A percentile compares a stretch with the other conserved stretches of the same genome.
Evolutionary conservation across 2,797 vertebrate genomes (phyloP).

Genomic region (Lagorchestes hirsutus): DNA sequence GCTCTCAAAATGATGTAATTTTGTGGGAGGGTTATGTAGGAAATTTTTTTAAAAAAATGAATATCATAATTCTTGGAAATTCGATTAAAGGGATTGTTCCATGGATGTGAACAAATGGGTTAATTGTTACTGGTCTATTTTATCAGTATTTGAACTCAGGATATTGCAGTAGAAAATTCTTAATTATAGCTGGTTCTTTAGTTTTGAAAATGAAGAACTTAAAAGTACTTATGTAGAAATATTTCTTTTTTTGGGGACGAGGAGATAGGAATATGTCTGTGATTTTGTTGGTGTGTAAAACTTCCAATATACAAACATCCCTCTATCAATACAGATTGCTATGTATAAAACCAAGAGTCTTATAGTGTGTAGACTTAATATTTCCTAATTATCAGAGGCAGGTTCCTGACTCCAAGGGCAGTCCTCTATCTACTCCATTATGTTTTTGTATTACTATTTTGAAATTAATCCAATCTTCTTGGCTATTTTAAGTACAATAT

Average conservation of each 20-base stretch:
- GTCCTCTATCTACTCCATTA: too few relatives aligned
- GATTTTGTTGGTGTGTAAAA: too few relatives aligned
- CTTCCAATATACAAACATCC: too few relatives aligned
- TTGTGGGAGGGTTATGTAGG: conserved; percentile 30
- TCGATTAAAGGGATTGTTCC: conserved; percentile 41
- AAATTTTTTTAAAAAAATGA: conserved; percentile 66
- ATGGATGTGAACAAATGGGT: neutral
- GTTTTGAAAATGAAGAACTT: conserved; percentile 45
- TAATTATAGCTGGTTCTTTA: neutral
- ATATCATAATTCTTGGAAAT: conserved; percentile 35
- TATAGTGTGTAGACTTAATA: too few relatives aligned
- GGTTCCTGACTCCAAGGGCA: too few relatives aligned
- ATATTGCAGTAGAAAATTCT: neutral
- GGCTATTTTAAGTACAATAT: too few relatives aligned
- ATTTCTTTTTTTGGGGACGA: neutral
- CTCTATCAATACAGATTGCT: too few relatives aligned
- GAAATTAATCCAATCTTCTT: too few relatives aligned
- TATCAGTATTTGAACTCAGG: neutral
- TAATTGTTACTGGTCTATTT: neutral
- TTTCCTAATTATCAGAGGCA: too few relatives aligned
- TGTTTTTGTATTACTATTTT: too few relatives aligned
- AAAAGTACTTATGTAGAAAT: neutral
- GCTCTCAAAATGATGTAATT: conserved; percentile 72
- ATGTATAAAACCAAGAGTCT: too few relatives aligned
- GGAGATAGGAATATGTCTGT: too few relatives aligned